Evolutionary conservation across 1,140 invertebrate species (phyloP), one percentile per base, ranked within the genome.

Genomic region (Patella vulgata): DNA sequence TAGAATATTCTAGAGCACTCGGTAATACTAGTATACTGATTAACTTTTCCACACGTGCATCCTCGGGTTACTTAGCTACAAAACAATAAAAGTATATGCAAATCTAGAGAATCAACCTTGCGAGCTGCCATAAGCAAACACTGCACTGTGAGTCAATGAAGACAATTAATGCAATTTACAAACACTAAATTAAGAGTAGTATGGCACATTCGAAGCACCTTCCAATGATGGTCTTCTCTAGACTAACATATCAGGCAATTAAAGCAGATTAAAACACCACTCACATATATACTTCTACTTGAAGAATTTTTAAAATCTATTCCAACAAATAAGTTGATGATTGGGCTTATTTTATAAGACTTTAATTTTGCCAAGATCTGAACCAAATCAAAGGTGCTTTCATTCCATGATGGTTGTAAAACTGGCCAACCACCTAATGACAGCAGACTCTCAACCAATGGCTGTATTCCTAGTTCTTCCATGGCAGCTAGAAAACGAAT

Each of bases 221-320:
- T 9, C 23, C 47, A 6, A 44, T 28, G n/a, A n/a, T n/a, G n/a
- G n/a, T n/a, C n/a, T n/a, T n/a, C n/a, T n/a, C n/a, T n/a, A n/a
- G n/a, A n/a, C n/a, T n/a, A n/a, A n/a, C n/a, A n/a, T 55, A 30
- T 30, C 36, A 5, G 46, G n/a, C n/a, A n/a, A n/a, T n/a, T n/a
- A n/a, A n/a, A n/a, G n/a, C n/a, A n/a, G n/a, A n/a, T n/a, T n/a
- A n/a, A n/a, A n/a, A 14, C n/a, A 3, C 21, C 36, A 65, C 77
- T 73, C 81, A 90, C 89, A 81, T 94, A 93, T 66, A 95, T 91
- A 3, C 94, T 88, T 78, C 92, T 91, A 74, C 90, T 87, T 65
- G 92, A 88, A 3, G 93, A 93, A 82, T 95, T 93, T 77, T 93
- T 93, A 19, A 93, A 91, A 78, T 96, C 92, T 0, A 92, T 90